These are phyloP conservation scores for Aethes cnicana DNA, from an alignment of 2,888 invertebrate genomes.

Conservation along the genomic window DNA sequence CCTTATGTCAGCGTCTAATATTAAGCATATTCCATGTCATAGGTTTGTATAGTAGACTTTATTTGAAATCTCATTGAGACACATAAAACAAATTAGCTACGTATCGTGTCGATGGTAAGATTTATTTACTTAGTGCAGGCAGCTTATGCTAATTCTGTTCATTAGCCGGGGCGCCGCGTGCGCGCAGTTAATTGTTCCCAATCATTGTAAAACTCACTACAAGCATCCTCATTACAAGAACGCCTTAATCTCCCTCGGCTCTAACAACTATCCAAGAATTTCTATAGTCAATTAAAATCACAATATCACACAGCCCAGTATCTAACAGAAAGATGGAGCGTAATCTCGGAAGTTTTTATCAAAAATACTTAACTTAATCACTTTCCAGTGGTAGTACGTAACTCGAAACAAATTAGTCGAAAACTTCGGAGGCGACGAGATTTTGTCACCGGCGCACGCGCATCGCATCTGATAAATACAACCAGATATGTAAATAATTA, in stretches of 20 bases:
- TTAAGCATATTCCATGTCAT: background rate
- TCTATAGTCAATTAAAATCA: slow-evolving; percentile 1
- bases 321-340: slow-evolving; percentile 9
- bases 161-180: slow-evolving; percentile 24
- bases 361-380: slow-evolving; percentile 24
- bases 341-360: slow-evolving; percentile 17
- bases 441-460: slow-evolving; percentile 61
- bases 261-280: slow-evolving; percentile 10
- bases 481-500: slow-evolving; percentile 71
- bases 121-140: slow-evolving; percentile 21
- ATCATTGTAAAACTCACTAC: slow-evolving; percentile 22
- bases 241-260: slow-evolving; percentile 17
- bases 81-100: no score
- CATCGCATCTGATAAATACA: slow-evolving; percentile 70
- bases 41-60: background rate
- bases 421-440: slow-evolving; percentile 52
- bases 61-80: no score
- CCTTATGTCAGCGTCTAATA: no score
- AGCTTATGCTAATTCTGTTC: slow-evolving; percentile 27
- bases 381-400: slow-evolving; percentile 38
- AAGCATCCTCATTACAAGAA: slow-evolving; percentile 29
- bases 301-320: background rate
- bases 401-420: slow-evolving; percentile 56
- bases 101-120: slow-evolving; percentile 24
- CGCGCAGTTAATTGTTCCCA: slow-evolving; percentile 29